Evolutionary conservation across 2,113 vertebrate genomes (phyloP).

Genomic region (Sakesphorus luctuosus): DNA sequence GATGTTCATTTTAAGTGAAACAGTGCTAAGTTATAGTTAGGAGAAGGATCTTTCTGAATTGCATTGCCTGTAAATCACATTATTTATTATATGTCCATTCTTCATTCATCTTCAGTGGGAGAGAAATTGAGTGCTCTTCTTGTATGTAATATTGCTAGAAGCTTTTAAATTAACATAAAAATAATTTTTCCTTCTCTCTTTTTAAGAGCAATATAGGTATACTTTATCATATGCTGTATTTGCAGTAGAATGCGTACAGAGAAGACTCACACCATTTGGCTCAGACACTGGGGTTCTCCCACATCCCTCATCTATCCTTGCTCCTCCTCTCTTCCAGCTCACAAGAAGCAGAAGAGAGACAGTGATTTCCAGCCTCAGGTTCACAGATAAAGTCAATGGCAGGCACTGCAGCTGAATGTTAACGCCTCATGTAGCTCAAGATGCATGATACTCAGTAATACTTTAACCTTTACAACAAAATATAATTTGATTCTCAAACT

Average conservation of each 20-base stretch:
- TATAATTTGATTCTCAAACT: not conserved
- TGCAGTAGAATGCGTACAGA: not conserved
- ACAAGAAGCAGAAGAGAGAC: not conserved
- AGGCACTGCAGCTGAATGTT: not conserved
- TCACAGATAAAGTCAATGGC: not conserved
- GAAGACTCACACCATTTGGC: not conserved
- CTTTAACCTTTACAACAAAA: constrained; percentile 51
- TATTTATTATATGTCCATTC: not conserved
- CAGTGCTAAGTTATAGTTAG: not conserved
- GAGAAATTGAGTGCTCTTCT: not conserved
- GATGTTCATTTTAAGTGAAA: not conserved
- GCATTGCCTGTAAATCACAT: not conserved
- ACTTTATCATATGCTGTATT: not conserved
- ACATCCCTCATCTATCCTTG: not conserved
- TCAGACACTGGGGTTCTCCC: not conserved
- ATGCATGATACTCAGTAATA: constrained; percentile 18
- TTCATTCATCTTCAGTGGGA: not conserved
- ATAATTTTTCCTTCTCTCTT: not conserved
- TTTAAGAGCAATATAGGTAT: not conserved
- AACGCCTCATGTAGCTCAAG: not conserved
- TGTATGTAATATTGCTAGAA: not conserved
- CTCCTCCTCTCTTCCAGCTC: not conserved
- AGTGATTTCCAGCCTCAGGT: not conserved
- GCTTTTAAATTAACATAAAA: not conserved
- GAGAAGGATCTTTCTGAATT: not conserved